These are phyloP conservation scores for Chironex yamaguchii DNA, from an alignment of 30 jellyfish, hydroid and myxozoan species.

Conservation along the genomic window DNA sequence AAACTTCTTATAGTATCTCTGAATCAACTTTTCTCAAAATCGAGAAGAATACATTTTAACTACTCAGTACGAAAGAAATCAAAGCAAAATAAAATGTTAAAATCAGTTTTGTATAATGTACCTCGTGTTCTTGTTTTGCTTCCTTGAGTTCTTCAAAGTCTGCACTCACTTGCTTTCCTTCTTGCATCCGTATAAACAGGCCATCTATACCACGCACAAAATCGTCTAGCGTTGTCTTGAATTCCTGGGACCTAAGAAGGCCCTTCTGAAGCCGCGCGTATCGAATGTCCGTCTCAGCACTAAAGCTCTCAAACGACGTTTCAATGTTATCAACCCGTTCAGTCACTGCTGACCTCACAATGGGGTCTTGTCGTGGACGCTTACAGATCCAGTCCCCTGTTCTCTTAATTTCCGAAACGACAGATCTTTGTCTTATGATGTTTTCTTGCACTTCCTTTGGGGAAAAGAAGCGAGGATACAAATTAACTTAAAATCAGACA, in stretches of 20 bases:
- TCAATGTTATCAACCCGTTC: constrained; percentile 77
- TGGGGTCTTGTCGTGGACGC: constrained; percentile 65
- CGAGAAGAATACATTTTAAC: not conserved
- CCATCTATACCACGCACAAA: constrained; percentile 66
- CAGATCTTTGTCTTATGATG: constrained; percentile 52
- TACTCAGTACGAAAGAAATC: no score
- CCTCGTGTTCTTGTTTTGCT: constrained; percentile 88
- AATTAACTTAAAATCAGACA: no score
- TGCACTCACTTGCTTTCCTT: constrained; percentile 77
- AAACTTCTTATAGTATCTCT: no score
- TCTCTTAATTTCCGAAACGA: constrained; percentile 67
- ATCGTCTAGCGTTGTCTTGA: constrained; percentile 72
- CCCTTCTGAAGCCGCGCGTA: constrained; percentile 77
- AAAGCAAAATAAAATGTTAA: not conserved
- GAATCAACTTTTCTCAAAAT: no score
- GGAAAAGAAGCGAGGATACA: not conserved
- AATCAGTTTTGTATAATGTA: not conserved
- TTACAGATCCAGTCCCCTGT: constrained; percentile 78
- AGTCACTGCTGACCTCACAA: constrained; percentile 60
- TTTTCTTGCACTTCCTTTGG: constrained; percentile 87
- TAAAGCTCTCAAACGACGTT: constrained; percentile 41
- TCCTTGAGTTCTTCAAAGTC: constrained; percentile 71
- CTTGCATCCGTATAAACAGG: constrained; percentile 71
- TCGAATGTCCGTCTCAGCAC: constrained; percentile 79
- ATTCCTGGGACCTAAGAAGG: constrained; percentile 82